Conservation (phyloP, 2,113 vertebrate species). For the Osmerus mordax region DNA sequence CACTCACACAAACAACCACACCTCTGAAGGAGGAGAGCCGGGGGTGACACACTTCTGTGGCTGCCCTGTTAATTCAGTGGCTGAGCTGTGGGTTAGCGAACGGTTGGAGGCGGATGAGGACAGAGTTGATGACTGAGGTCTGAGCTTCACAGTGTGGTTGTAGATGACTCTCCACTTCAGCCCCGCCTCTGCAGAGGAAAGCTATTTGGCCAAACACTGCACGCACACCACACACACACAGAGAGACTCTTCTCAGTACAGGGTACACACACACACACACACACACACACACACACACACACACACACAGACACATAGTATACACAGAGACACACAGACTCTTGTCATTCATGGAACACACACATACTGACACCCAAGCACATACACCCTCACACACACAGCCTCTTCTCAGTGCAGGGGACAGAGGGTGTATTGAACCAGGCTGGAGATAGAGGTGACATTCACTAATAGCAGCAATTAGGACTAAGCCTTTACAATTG, state of each 20-base stretch:
- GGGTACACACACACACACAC: constrained; percentile 1
- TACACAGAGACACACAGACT: constrained; percentile 15
- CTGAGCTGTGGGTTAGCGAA: too few species aligned
- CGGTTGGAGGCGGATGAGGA: too few species aligned
- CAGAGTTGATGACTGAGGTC: too few species aligned
- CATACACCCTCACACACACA: background rate
- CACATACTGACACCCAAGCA: constrained; percentile 3
- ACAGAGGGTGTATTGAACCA: constrained; percentile 23
- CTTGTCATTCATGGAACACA: constrained; percentile 10
- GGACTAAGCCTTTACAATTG: constrained; percentile 26
- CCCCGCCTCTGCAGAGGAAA: constrained; percentile 29
- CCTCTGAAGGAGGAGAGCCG: constrained; percentile 20
- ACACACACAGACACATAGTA: background rate
- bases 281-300: too few species aligned
- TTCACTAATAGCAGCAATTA: constrained; percentile 57
- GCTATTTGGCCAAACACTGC: constrained; percentile 27
- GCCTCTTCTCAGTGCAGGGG: constrained; percentile 6
- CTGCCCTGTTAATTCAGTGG: background rate
- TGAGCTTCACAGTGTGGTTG: too few species aligned
- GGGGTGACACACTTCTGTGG: constrained; percentile 30
- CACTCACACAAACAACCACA: too few species aligned
- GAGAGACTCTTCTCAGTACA: too few species aligned
- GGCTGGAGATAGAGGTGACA: constrained; percentile 45
- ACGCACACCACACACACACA: background rate
- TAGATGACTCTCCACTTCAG: too few species aligned